Percentiles rank a stretch among this genome's conserved stretches.
Conservation (phyloP, 2,797 vertebrate genomes). For the Pyrrhura leucotis region DNA sequence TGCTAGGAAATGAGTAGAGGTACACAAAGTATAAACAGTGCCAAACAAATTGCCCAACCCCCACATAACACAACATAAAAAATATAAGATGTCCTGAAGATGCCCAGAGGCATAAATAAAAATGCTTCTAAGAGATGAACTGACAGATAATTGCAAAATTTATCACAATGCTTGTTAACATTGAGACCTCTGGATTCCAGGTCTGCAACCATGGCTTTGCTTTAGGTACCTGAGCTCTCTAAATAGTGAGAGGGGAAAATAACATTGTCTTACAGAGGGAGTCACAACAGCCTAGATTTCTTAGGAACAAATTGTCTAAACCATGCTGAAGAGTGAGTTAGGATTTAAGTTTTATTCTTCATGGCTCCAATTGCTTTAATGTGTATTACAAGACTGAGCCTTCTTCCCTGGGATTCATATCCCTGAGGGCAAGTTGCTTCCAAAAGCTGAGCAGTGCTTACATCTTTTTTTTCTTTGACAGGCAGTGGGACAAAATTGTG, state of each 20-base stretch:
- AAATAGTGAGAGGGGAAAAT: neutral
- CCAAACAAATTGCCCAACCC: neutral
- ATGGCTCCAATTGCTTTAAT: neutral
- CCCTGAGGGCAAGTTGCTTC: neutral
- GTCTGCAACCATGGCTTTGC: neutral
- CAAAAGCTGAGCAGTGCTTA: neutral
- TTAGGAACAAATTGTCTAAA: neutral
- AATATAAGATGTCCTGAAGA: neutral
- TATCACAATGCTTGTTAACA: neutral
- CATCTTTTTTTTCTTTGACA: neutral
- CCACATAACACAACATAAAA: neutral
- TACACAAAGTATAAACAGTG: neutral
- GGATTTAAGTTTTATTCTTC: neutral
- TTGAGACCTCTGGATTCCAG: neutral
- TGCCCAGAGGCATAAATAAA: neutral
- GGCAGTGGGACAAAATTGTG: neutral
- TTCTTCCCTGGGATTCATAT: neutral
- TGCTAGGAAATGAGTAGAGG: neutral
- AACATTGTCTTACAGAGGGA: neutral
- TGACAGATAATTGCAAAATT: neutral
- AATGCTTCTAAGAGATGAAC: neutral
- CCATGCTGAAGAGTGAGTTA: neutral
- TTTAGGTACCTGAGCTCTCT: neutral
- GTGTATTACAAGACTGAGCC: neutral
- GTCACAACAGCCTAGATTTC: neutral